Conservation (phyloP, 2,797 vertebrate species). For the Chelon auratus region DNA sequence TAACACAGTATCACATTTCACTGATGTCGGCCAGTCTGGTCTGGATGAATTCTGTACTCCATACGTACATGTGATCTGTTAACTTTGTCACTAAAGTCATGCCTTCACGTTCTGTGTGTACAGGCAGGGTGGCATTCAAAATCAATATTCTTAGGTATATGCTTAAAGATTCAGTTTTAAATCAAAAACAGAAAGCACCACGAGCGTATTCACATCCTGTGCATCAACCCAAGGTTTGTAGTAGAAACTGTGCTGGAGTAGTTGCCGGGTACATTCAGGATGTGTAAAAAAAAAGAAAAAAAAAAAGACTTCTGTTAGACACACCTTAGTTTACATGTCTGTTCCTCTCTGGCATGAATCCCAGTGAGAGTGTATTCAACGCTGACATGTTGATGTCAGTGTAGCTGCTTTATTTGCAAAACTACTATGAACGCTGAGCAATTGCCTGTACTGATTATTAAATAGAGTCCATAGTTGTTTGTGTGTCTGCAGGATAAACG, state of each 20-base stretch:
- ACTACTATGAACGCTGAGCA: not conserved
- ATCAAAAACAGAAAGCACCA: not conserved
- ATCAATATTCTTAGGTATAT: not conserved
- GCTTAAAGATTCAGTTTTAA: not conserved
- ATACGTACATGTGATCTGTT: not conserved
- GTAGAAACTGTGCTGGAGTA: constrained; percentile 6
- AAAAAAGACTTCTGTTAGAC: constrained; percentile 3
- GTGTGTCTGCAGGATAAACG: not conserved
- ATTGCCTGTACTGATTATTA: not conserved
- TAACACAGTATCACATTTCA: not conserved
- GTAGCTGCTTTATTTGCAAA: not conserved
- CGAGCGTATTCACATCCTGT: not conserved
- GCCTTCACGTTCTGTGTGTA: not conserved
- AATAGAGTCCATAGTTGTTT: not conserved
- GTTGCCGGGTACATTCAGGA: constrained; percentile 14
- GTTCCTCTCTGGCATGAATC: not conserved
- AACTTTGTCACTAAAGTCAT: not conserved
- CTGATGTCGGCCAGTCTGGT: constrained; percentile 7
- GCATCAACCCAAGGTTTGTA: not conserved
- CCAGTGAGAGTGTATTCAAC: constrained; percentile 1
- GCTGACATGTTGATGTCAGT: constrained; percentile 14
- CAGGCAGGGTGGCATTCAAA: not conserved
- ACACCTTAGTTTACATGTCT: constrained; percentile 34
- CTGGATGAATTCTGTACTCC: not conserved
- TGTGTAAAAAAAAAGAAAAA: constrained; percentile 14